Conservation (phyloP, 2,113 vertebrate species). For the Delphinus delphis region DNA sequence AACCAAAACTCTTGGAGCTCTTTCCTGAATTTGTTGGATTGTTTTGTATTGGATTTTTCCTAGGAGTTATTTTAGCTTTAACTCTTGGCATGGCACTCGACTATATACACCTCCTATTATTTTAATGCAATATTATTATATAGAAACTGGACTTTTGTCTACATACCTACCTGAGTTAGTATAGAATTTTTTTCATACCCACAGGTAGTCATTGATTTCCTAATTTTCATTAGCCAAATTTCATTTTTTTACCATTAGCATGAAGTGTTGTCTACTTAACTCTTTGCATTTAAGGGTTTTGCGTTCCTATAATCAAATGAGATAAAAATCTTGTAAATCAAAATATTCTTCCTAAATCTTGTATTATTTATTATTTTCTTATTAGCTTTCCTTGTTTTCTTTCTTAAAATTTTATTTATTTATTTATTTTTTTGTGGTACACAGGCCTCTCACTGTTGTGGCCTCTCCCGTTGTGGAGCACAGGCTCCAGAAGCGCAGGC, state of each 20-base stretch:
- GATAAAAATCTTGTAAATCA: neutral
- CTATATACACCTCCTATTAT: neutral
- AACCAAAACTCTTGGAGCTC: neutral
- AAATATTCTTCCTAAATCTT: neutral
- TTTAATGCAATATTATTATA: neutral
- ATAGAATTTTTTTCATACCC: neutral
- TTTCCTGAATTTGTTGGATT: neutral
- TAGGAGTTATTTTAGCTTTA: neutral
- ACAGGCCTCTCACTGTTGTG: no score
- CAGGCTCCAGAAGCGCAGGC: no score
- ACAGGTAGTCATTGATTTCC: neutral
- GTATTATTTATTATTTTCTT: neutral
- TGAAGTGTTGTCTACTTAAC: neutral
- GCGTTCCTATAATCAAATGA: neutral
- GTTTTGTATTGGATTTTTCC: neutral
- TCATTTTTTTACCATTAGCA: neutral
- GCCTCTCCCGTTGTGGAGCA: no score
- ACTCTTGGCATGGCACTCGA: neutral
- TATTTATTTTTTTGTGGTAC: no score
- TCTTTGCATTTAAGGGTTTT: neutral
- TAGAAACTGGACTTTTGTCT: neutral
- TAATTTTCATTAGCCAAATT: neutral
- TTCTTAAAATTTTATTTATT: neutral
- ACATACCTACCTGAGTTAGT: neutral
- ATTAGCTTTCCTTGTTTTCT: neutral